Percentiles rank a stretch among this genome's conserved stretches.
Conservation (phyloP, 2,797 vertebrate genomes). For the Pelobates cultripes region DNA sequence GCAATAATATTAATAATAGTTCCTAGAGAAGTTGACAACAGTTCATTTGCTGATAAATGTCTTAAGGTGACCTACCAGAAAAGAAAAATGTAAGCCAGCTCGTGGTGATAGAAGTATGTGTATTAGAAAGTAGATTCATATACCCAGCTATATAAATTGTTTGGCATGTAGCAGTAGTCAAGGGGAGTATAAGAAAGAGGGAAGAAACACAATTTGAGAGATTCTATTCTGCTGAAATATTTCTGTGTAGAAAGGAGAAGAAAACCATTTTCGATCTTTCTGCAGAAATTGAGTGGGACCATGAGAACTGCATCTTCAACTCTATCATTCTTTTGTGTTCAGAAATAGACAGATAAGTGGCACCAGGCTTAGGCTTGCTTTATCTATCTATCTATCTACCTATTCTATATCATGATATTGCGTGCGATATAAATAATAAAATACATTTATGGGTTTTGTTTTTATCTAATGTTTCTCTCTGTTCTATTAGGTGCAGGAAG, state of each 20-base stretch:
- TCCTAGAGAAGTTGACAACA: background rate
- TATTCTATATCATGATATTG: too few species aligned
- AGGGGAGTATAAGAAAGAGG: slow-evolving; percentile 36
- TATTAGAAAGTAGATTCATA: slow-evolving; percentile 32
- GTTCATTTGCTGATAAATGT: slow-evolving; percentile 39
- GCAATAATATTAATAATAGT: background rate
- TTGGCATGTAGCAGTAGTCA: slow-evolving; percentile 31
- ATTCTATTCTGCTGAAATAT: slow-evolving; percentile 52
- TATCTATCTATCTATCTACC: too few species aligned
- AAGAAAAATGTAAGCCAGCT: slow-evolving; percentile 15
- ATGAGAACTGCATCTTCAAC: slow-evolving; percentile 19
- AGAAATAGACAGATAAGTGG: slow-evolving; percentile 14
- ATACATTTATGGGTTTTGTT: too few species aligned
- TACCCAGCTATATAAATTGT: slow-evolving; percentile 42
- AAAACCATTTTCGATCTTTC: slow-evolving; percentile 51
- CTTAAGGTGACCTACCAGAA: slow-evolving; percentile 23
- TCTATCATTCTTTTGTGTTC: slow-evolving; percentile 32
- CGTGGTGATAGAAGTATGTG: slow-evolving; percentile 18
- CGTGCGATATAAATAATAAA: too few species aligned
- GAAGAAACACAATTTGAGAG: slow-evolving; percentile 47
- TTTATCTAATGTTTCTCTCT: too few species aligned
- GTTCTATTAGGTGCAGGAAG: too few species aligned
- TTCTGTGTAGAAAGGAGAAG: slow-evolving; percentile 45
- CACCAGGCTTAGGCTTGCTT: too few species aligned
- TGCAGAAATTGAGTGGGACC: slow-evolving; percentile 30